phyloP scores from a whole-genome alignment of 1,140 invertebrate species.

The Battus philenor region DNA sequence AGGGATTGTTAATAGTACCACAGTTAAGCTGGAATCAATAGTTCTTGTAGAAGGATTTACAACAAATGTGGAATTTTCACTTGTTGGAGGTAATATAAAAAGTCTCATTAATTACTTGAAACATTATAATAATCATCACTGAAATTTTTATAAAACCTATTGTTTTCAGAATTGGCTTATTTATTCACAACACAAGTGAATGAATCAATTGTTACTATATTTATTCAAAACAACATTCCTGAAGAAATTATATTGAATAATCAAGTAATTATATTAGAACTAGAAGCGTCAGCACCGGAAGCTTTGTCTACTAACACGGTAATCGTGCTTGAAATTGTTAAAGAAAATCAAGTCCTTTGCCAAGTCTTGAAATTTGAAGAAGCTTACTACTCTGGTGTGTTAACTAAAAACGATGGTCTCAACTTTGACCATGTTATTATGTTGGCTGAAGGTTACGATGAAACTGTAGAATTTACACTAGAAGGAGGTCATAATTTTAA shows the following conservation, averaged over 20 bases:
- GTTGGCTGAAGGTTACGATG: not conserved
- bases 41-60: no score
- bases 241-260: conserved; percentile 24
- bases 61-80: no score
- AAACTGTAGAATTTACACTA: not conserved
- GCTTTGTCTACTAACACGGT: conserved; percentile 22
- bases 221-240: conserved; percentile 15
- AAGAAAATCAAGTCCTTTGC: not conserved
- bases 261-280: conserved; percentile 27
- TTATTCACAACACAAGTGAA: conserved; percentile 25
- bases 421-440: conserved; percentile 13
- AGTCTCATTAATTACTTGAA: no score
- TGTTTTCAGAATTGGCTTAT: conserved; percentile 27
- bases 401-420: conserved; percentile 30
- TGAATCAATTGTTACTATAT: conserved; percentile 27
- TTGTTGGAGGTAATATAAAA: no score
- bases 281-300: conserved; percentile 25
- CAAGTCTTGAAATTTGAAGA: not conserved
- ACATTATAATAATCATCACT: no score
- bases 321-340: conserved; percentile 22
- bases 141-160: no score
- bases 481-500: not conserved
- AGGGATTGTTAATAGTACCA: no score
- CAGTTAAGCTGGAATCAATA: no score
- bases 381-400: not conserved